phyloP scores from a whole-genome alignment of 2,113 vertebrate genomes.

The Polyodon spathula region DNA sequence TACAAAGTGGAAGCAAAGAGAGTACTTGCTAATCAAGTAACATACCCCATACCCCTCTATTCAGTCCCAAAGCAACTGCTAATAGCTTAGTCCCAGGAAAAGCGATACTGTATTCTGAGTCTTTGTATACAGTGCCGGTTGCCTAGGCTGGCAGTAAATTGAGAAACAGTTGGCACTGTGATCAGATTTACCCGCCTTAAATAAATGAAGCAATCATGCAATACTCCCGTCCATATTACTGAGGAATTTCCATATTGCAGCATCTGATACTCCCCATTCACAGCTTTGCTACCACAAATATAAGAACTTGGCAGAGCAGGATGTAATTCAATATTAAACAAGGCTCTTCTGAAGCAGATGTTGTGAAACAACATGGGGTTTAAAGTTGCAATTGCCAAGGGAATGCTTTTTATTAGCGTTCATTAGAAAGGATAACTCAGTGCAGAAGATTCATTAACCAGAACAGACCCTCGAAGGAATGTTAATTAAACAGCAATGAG shows the following conservation, averaged over 20 bases:
- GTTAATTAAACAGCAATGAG: conserved; percentile 52
- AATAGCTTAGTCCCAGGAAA: conserved; percentile 66
- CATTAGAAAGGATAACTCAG: conserved; percentile 68
- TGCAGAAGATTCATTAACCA: conserved; percentile 53
- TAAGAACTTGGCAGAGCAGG: conserved; percentile 55
- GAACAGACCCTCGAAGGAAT: conserved; percentile 38
- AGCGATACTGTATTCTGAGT: conserved; percentile 48
- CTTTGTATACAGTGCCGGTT: conserved; percentile 49
- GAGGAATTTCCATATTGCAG: conserved; percentile 78
- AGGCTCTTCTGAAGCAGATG: conserved; percentile 69
- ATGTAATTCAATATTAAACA: conserved; percentile 71
- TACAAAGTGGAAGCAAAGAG: conserved; percentile 14
- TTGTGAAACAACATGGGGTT: conserved; percentile 44
- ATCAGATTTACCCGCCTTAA: conserved; percentile 59
- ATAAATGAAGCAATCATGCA: conserved; percentile 71
- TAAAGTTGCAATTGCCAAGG: conserved; percentile 56
- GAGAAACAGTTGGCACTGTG: conserved; percentile 51
- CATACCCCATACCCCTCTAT: conserved; percentile 36
- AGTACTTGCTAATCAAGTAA: conserved; percentile 29
- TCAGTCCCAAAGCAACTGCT: conserved; percentile 52
- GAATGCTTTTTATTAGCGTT: conserved; percentile 69
- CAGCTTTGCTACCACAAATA: conserved; percentile 55
- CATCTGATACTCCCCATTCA: conserved; percentile 74
- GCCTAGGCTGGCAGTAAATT: conserved; percentile 50
- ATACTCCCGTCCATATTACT: conserved; percentile 62